Evolutionary conservation across 92 coral and sea anemone species (phyloP).

Genomic region (Phenganax subtilis): DNA sequence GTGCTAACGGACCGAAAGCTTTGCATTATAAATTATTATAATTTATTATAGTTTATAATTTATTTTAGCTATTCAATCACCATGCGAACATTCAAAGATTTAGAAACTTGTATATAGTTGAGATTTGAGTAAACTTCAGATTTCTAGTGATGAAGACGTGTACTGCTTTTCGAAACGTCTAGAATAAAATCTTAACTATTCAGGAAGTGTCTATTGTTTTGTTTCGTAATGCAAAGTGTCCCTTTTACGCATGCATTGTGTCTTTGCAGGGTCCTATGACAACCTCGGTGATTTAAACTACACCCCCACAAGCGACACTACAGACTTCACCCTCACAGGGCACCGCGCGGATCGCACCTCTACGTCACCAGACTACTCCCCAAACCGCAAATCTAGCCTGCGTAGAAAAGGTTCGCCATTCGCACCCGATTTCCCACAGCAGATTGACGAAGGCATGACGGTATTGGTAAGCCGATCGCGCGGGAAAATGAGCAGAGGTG

Average conservation of each 20-base stretch:
- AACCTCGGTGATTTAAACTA: background rate
- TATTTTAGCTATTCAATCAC: too few relatives aligned
- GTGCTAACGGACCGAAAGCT: too few relatives aligned
- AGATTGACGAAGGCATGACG: conserved; percentile 69
- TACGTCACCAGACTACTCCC: background rate
- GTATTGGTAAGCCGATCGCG: conserved; percentile 74
- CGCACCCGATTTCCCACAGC: conserved; percentile 53
- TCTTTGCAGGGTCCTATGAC: conserved; percentile 17
- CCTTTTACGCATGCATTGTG: background rate
- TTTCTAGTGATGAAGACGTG: too few relatives aligned
- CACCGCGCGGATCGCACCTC: conserved; percentile 2
- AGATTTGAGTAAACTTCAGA: too few relatives aligned
- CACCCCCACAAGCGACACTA: background rate
- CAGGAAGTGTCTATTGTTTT: too few relatives aligned
- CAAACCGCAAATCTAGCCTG: background rate
- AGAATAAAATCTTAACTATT: too few relatives aligned
- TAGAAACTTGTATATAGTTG: too few relatives aligned
- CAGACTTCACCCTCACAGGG: conserved; percentile 5
- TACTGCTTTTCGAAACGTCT: too few relatives aligned
- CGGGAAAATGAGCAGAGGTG: conserved; percentile 71
- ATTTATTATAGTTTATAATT: too few relatives aligned
- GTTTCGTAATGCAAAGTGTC: too few relatives aligned
- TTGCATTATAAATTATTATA: too few relatives aligned
- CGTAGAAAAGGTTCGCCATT: conserved; percentile 49
- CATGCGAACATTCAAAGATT: too few relatives aligned